These are phyloP conservation scores for Anthopleura sola DNA, from an alignment of 64 coral and sea anemone species.

Conservation along the genomic window DNA sequence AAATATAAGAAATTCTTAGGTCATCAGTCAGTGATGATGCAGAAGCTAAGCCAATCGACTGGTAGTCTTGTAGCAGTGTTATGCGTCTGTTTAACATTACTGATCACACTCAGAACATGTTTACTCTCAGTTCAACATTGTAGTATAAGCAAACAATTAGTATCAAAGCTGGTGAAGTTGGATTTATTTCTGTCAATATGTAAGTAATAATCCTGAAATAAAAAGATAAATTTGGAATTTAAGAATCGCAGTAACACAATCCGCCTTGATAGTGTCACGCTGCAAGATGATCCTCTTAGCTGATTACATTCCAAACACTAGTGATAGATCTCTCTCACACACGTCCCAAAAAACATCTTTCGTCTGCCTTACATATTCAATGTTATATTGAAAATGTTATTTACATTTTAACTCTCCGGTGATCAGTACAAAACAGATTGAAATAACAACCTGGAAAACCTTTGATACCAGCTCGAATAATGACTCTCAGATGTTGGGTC, in stretches of 20 bases:
- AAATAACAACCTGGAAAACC: background rate
- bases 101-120: too few relatives aligned
- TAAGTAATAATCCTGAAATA: too few relatives aligned
- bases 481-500: constrained; percentile 3
- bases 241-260: background rate
- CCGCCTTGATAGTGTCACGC: background rate
- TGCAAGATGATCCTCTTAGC: background rate
- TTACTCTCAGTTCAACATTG: too few relatives aligned
- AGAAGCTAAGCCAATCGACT: too few relatives aligned
- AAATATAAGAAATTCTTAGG: too few relatives aligned
- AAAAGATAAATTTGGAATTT: background rate
- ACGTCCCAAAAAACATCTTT: background rate
- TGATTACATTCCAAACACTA: background rate
- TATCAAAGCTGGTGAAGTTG: too few relatives aligned
- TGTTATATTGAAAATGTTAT: background rate
- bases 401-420: background rate
- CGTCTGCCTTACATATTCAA: background rate
- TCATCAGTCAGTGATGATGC: too few relatives aligned
- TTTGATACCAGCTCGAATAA: background rate
- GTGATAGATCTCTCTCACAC: background rate
- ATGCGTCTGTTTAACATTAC: too few relatives aligned
- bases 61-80: too few relatives aligned
- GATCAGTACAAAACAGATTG: constrained; percentile 3
- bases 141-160: too few relatives aligned
- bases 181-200: too few relatives aligned